phyloP scores from a whole-genome alignment of 2,888 invertebrate genomes.

The Oxystoma pomonae region DNA sequence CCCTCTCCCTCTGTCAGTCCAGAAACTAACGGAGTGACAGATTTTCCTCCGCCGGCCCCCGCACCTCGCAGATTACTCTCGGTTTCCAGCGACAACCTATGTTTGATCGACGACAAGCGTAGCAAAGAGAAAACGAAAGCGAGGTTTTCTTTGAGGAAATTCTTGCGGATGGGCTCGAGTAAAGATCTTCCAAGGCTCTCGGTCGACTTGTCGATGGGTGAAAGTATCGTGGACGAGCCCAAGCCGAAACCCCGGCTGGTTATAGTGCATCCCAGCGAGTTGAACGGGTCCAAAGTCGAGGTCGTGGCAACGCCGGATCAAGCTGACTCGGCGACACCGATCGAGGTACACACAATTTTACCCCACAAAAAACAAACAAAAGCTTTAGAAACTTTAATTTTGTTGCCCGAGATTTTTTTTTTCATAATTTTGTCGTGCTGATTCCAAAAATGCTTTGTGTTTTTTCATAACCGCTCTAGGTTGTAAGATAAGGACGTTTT shows the following conservation, averaged over 20 bases:
- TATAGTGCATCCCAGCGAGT: constrained; percentile 83
- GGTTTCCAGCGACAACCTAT: constrained; percentile 69
- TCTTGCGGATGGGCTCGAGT: constrained; percentile 72
- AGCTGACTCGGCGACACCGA: constrained; percentile 5
- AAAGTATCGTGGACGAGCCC: constrained; percentile 21
- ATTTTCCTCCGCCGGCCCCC: constrained; percentile 55
- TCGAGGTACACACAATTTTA: too few relatives aligned
- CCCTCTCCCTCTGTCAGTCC: not conserved
- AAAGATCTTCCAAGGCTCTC: constrained; percentile 63
- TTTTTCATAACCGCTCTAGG: too few relatives aligned
- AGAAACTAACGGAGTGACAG: not conserved
- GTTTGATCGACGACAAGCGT: constrained; percentile 43
- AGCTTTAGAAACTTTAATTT: too few relatives aligned
- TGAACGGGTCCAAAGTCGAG: constrained; percentile 77
- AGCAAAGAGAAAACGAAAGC: constrained; percentile 66
- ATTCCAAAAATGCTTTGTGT: too few relatives aligned
- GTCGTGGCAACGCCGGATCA: constrained; percentile 52
- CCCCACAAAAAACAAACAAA: too few relatives aligned
- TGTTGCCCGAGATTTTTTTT: too few relatives aligned
- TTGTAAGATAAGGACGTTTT: too few relatives aligned
- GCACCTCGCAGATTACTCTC: constrained; percentile 68
- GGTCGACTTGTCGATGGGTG: constrained; percentile 37
- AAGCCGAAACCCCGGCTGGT: constrained; percentile 53
- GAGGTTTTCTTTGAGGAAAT: constrained; percentile 79
- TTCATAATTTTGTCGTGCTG: too few relatives aligned